A percentile compares a stretch with the other conserved stretches of the same genome.
phyloP scores from a whole-genome alignment of 2,888 invertebrate species.

The Slavum lentiscoides region DNA sequence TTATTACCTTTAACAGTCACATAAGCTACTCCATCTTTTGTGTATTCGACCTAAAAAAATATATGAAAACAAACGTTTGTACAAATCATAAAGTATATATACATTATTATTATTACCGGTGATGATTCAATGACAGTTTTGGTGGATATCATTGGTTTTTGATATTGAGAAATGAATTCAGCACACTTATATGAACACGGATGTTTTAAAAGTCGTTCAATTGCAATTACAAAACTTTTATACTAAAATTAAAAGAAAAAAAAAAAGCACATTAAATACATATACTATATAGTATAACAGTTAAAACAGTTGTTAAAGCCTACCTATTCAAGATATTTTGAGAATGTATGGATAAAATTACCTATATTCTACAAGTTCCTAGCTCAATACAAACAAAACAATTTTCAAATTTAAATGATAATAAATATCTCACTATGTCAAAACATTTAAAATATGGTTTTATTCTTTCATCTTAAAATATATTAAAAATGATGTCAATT shows the following conservation, averaged over 20 bases:
- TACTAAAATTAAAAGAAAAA: conserved; percentile 60
- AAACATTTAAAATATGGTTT: too few relatives aligned
- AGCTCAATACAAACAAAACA: too few relatives aligned
- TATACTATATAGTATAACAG: too few relatives aligned
- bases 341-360: too few relatives aligned
- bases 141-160: conserved; percentile 64
- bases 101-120: conserved; percentile 59
- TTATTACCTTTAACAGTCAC: conserved; percentile 70
- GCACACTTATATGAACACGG: conserved; percentile 73
- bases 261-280: neutral
- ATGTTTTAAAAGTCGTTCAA: conserved; percentile 72
- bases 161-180: conserved; percentile 75
- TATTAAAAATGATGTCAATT: too few relatives aligned
- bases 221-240: conserved; percentile 70
- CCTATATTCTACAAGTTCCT: too few relatives aligned
- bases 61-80: too few relatives aligned
- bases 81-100: neutral
- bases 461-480: too few relatives aligned
- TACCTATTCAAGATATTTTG: too few relatives aligned
- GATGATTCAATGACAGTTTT: conserved; percentile 68
- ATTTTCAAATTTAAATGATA: too few relatives aligned
- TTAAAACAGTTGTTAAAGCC: too few relatives aligned
- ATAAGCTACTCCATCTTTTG: conserved; percentile 72
- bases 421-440: too few relatives aligned
- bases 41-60: conserved; percentile 65